Percentiles rank a stretch among this genome's conserved stretches.
Evolutionary conservation across 2,888 invertebrate species (phyloP).

Genomic region (Calliopum simillimum): DNA sequence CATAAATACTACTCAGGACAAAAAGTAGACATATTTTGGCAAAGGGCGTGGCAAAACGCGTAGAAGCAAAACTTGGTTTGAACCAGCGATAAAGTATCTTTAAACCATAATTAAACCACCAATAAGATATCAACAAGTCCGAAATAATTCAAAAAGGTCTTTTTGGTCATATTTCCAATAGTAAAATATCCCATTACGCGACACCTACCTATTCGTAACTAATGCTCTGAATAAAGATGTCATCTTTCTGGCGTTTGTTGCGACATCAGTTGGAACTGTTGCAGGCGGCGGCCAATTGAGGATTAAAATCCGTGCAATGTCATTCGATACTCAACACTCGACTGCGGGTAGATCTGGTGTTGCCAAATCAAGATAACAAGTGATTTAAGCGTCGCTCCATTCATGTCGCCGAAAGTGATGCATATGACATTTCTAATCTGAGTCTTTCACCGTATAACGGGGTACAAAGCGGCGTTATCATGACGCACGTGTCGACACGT

Average conservation of each 20-base stretch:
- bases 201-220: not conserved
- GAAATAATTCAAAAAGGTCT: no score
- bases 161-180: no score
- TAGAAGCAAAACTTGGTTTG: no score
- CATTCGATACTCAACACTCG: not conserved
- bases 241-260: not conserved
- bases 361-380: conserved; percentile 50
- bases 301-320: conserved; percentile 23
- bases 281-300: conserved; percentile 27
- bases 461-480: conserved; percentile 37
- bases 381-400: conserved; percentile 39
- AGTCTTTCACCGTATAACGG: conserved; percentile 4
- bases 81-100: no score
- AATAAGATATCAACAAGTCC: no score
- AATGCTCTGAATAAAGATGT: conserved; percentile 27
- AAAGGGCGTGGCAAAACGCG: no score
- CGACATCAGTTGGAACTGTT: not conserved
- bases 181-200: no score
- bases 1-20: no score
- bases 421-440: conserved; percentile 44
- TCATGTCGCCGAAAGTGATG: conserved; percentile 39
- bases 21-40: no score
- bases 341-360: conserved; percentile 37
- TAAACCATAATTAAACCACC: no score
- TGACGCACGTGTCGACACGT: conserved; percentile 58